Conservation (phyloP, 2,113 vertebrate genomes). For the Rattus norvegicus region DNA sequence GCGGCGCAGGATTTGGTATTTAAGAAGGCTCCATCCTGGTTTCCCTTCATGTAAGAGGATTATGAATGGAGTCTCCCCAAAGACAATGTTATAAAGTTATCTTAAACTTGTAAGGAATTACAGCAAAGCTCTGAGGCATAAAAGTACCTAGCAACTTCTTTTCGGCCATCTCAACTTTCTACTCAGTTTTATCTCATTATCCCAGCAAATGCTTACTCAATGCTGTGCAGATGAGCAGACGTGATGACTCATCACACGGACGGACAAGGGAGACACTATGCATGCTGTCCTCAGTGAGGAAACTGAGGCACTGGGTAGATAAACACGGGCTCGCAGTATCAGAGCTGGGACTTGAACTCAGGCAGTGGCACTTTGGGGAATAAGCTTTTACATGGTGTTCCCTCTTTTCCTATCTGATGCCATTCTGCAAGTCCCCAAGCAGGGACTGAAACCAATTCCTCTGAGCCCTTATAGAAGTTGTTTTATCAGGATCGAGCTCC, state of each 20-base stretch:
- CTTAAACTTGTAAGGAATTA: not conserved
- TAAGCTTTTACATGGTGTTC: not conserved
- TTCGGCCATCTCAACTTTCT: not conserved
- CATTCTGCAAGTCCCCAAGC: not conserved
- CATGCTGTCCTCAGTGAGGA: not conserved
- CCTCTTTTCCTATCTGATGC: not conserved
- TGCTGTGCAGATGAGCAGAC: not conserved
- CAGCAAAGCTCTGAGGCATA: not conserved
- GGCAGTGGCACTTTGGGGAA: no score
- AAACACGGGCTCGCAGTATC: rapidly evolving
- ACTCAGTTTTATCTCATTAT: not conserved
- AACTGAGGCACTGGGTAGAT: not conserved
- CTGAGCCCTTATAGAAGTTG: not conserved
- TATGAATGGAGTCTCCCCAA: not conserved
- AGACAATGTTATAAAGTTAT: not conserved
- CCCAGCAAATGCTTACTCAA: not conserved
- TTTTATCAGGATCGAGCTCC: not conserved
- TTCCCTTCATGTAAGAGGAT: constrained; percentile 6
- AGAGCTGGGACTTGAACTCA: not conserved
- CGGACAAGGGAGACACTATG: not conserved
- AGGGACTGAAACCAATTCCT: not conserved
- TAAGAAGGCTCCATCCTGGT: constrained; percentile 10
- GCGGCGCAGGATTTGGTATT: not conserved
- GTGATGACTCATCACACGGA: not conserved
- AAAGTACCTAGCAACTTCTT: not conserved